These are phyloP conservation scores for Psephotus haematonotus DNA, from an alignment of 2,113 vertebrate genomes.

Conservation along the genomic window DNA sequence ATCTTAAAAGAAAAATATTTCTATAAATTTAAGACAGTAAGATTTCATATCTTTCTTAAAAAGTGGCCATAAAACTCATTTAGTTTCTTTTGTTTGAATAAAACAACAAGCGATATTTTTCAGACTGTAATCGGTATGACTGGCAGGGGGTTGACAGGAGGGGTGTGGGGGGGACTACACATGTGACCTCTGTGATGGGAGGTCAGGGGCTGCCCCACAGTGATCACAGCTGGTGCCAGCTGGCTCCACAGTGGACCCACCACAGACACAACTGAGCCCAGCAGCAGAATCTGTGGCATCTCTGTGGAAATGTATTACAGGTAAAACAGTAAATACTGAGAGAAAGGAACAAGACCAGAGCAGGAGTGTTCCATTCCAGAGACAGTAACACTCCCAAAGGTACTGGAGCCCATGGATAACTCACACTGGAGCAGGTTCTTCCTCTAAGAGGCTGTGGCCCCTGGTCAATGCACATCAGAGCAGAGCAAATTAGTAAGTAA, in stretches of 20 bases:
- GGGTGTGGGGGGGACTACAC: fast-evolving
- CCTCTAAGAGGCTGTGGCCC: not conserved
- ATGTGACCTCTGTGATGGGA: not conserved
- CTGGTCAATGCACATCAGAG: not conserved
- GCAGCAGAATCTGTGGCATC: not conserved
- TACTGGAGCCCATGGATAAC: not conserved
- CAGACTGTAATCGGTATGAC: not conserved
- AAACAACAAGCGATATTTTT: not conserved
- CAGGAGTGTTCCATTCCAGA: not conserved
- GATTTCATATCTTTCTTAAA: not conserved
- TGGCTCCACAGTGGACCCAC: not conserved
- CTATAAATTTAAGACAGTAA: not conserved
- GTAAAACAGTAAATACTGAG: not conserved
- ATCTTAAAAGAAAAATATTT: not conserved
- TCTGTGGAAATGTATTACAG: not conserved
- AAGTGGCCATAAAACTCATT: not conserved
- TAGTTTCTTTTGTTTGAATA: not conserved
- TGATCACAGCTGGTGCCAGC: not conserved
- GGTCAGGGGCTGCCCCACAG: not conserved
- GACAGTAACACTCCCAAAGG: not conserved
- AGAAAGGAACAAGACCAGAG: not conserved
- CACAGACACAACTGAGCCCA: not conserved
- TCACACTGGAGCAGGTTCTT: not conserved
- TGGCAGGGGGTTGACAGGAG: not conserved
- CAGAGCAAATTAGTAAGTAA: not conserved